Conservation (phyloP, 2,888 invertebrate species). For the Resseliella maxima region DNA sequence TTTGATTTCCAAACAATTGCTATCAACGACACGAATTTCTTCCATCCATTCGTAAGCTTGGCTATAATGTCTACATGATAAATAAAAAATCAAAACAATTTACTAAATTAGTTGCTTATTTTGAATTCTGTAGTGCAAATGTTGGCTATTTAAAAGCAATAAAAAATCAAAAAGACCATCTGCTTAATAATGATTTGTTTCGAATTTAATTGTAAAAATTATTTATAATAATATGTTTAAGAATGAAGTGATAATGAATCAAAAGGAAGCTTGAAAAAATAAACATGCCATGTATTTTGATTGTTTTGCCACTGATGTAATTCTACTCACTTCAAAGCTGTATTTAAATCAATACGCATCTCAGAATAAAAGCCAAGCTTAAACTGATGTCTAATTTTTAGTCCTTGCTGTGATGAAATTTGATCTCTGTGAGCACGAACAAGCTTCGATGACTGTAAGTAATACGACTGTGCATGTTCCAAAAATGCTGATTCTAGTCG, state of each 20-base stretch:
- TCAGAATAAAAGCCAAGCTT: conserved; percentile 97
- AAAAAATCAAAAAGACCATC: too few relatives aligned
- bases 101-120: too few relatives aligned
- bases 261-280: too few relatives aligned
- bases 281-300: too few relatives aligned
- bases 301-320: too few relatives aligned
- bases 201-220: too few relatives aligned
- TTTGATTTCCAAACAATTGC: conserved; percentile 92
- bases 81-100: conserved; percentile 49
- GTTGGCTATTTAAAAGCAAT: too few relatives aligned
- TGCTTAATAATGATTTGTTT: too few relatives aligned
- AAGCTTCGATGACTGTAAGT: conserved; percentile 86
- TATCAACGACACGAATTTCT: conserved; percentile 89
- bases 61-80: conserved; percentile 76
- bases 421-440: conserved; percentile 91
- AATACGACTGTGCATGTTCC: conserved; percentile 92
- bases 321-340: conserved; percentile 78
- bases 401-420: conserved; percentile 88
- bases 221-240: too few relatives aligned
- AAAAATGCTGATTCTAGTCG: conserved; percentile 93
- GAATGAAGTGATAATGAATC: too few relatives aligned
- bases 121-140: too few relatives aligned
- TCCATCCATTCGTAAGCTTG: conserved; percentile 91
- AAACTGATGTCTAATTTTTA: conserved; percentile 95
- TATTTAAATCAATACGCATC: conserved; percentile 87